phyloP scores from a whole-genome alignment of 2,888 invertebrate genomes.

The Helobdella robusta region DNA sequence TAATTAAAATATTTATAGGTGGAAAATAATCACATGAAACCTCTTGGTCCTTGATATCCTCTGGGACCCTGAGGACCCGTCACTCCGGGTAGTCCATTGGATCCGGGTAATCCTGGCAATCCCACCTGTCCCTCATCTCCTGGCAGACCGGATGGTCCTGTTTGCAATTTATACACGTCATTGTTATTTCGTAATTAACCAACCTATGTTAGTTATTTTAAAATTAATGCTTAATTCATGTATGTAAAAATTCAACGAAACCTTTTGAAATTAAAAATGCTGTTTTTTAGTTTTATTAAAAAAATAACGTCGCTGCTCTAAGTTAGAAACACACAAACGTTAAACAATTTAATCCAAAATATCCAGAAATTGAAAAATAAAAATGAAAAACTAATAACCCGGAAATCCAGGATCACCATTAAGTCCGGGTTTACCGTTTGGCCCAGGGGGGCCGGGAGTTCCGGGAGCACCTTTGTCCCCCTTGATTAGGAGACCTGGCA shows the following conservation, averaged over 20 bases:
- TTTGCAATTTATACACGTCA: too few relatives aligned
- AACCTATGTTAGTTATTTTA: background rate
- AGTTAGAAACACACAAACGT: too few relatives aligned
- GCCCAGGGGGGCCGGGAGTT: constrained; percentile 34
- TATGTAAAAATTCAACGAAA: too few relatives aligned
- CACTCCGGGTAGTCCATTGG: too few relatives aligned
- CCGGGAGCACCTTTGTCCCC: constrained; percentile 32
- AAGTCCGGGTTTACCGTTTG: constrained; percentile 38
- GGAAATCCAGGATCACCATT: constrained; percentile 69
- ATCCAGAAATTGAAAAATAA: background rate
- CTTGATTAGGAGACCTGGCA: background rate
- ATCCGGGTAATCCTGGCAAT: constrained; percentile 4
- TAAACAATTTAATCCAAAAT: too few relatives aligned
- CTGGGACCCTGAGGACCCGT: too few relatives aligned
- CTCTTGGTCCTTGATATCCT: too few relatives aligned
- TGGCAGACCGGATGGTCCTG: background rate
- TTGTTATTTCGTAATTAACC: too few relatives aligned
- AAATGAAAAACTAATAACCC: constrained; percentile 43
- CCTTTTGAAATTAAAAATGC: too few relatives aligned
- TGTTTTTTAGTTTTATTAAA: too few relatives aligned
- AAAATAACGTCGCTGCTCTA: too few relatives aligned
- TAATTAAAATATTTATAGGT: background rate
- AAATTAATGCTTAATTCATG: background rate
- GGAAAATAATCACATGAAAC: too few relatives aligned
- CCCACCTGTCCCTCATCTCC: constrained; percentile 21